Evolutionary conservation across 1,140 invertebrate genomes (phyloP), one percentile per base, ranked within the genome.

Genomic region (Pseudomyrmex sp.): DNA sequence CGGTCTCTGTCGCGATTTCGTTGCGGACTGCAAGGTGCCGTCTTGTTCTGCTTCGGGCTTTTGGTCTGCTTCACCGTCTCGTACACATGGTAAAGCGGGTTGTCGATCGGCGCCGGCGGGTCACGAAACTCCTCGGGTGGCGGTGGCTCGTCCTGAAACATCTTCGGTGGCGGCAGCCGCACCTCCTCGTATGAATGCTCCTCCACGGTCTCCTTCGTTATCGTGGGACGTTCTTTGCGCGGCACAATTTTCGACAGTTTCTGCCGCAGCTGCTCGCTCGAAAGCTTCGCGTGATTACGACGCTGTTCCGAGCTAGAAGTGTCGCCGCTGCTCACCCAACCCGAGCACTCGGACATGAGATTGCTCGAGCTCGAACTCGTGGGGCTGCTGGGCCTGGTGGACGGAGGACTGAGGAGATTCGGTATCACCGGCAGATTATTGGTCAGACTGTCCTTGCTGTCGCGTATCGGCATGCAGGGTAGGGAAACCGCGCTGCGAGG

Each of bases 1-100:
- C 80, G 82, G 3, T 90, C 90, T n/a, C 77, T 82, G 1, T 91
- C 91, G 2, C 90, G 91, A 15, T 74, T 92, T 9, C 90, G 90
- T 69, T 94, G 93, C 1, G 93, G 94, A 65, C 93, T 94, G 66
- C 92, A 94, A 0, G 93, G 93, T 0, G 93, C 92, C 0, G 93
- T 95, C 80, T 94, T 94, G 13, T 91, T 91, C 44, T 93, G 93
- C 23, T 94, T 95, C 2, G 94, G 93, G 58, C 92, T 95, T 13
- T 90, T 93, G 1, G 93, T 91, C 82, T 94, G 93, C 74, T 95
- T 95, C 1, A 96, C 95, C 87, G 96, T 96, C 94, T 97, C 97
- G 90, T 97, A 97, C n/a, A 97, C 96, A 92, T 97, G 97, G 87
- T 97, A 97, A 0, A 97, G 93, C 0, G 97, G 96, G 94, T 97